Conservation (phyloP, 2,888 invertebrate species). For the Orthosia cruda region DNA sequence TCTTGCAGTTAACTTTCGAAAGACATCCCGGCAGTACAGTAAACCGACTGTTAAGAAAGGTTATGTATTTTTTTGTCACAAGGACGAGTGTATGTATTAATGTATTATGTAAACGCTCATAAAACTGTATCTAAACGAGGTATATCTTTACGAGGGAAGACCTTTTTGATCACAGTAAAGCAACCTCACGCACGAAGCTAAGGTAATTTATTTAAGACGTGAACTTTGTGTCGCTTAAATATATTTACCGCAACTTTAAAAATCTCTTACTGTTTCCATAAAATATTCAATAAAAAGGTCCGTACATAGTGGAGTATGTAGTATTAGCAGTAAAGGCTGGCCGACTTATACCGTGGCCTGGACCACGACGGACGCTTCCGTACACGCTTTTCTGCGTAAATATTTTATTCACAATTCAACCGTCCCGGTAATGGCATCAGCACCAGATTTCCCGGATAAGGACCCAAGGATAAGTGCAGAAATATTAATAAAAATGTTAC, state of each 20-base stretch:
- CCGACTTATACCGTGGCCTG: slow-evolving; percentile 43
- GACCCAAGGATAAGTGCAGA: slow-evolving; percentile 65
- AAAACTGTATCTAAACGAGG: not conserved
- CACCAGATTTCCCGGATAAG: slow-evolving; percentile 70
- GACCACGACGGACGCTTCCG: slow-evolving; percentile 37
- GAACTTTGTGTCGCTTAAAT: slow-evolving; percentile 19
- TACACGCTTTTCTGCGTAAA: slow-evolving; percentile 71
- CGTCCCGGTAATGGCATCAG: slow-evolving; percentile 69
- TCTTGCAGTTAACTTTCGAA: too few species aligned
- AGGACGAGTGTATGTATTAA: slow-evolving; percentile 25
- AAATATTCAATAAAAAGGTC: slow-evolving; percentile 60
- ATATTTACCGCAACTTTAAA: slow-evolving; percentile 34
- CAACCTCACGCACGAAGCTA: slow-evolving; percentile 10
- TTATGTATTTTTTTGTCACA: not conserved
- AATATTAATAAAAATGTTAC: slow-evolving; percentile 73
- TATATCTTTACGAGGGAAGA: slow-evolving; percentile 13
- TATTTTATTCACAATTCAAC: slow-evolving; percentile 78
- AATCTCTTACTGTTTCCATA: slow-evolving; percentile 39
- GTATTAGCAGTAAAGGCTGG: slow-evolving; percentile 36
- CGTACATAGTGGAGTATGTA: slow-evolving; percentile 51
- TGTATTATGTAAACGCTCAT: slow-evolving; percentile 4
- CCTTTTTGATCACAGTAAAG: slow-evolving; percentile 26
- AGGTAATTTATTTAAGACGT: slow-evolving; percentile 30
- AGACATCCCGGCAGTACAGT: too few species aligned
- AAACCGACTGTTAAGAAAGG: not conserved